Base-by-base conservation (phyloP, 2,888 invertebrate species). In the Cyaniris semiargus region DNA sequence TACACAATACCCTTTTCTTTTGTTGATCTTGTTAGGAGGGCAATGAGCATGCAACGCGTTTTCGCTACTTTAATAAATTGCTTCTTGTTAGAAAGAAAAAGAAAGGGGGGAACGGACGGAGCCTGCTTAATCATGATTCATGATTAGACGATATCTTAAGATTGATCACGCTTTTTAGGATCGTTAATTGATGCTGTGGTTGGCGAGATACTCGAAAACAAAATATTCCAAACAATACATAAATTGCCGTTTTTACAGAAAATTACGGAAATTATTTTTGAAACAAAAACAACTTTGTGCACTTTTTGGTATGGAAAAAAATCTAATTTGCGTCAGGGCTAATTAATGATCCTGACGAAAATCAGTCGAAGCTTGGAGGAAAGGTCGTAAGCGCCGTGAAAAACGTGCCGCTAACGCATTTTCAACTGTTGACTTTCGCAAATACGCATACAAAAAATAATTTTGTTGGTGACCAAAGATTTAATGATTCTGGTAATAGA, bases 121-220 rank as follows among this genome's bases (percentile, higher is more conserved):
- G 86, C 87, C 87, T 89, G 89, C 89, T 85, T 88, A 89, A 91
- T 90, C 88, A 87, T 88, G 74, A 83, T 72, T 90, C 88, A 87
- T 88, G 74, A 83, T 72, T 72, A 44, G 38, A 13, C 13, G 18
- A 44, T 44, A 72, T 71, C n/a, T 38, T 38, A 23, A 23, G 44
- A 72, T 72, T 72, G 23, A 44, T 72, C n/a, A 15, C 18, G 27
- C 66, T 66, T 66, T 31, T 31, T 66, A 66, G 15, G 27, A 66
- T 66, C 5, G 66, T 31, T 66, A 66, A 66, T 27, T 66, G 15
- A 66, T 27, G 66, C 23, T 60, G 58, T 4, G 21, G 60, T 23
- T 60, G 8, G 13, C 3, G 21, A 13, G 21, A 21, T 8, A 23
- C 13, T 23, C 1, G 60, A 23, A 10, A 60, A 60, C 21, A 23